A percentile compares a stretch with the other conserved stretches of the same genome.
These are phyloP conservation scores for Blera fallax DNA, from an alignment of 2,888 invertebrate species.

Conservation along the genomic window DNA sequence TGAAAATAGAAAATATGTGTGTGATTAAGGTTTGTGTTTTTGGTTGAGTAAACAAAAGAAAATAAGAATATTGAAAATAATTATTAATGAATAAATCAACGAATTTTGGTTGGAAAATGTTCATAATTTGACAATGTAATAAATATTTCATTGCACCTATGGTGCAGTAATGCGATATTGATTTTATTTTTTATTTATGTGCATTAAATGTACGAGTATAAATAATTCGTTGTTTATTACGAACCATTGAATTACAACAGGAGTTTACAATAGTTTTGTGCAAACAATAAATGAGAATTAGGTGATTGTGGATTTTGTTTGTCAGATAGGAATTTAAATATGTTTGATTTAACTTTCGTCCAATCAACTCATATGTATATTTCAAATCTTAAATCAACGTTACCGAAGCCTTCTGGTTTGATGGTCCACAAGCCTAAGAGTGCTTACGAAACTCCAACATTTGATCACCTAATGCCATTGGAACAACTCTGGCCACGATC, in stretches of 20 bases:
- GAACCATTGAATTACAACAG: background rate
- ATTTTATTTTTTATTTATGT: background rate
- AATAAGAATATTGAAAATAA: background rate
- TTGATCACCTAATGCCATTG: no score
- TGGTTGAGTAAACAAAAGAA: background rate
- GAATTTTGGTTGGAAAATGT: conserved; percentile 17
- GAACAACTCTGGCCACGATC: no score
- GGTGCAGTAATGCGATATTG: conserved; percentile 28
- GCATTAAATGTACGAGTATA: background rate
- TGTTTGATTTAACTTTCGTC: no score
- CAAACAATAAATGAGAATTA: background rate
- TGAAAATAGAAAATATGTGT: conserved; percentile 35
- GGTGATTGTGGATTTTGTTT: background rate
- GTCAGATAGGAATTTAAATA: background rate
- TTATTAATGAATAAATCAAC: conserved; percentile 35
- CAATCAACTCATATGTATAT: no score
- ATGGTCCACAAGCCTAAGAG: no score
- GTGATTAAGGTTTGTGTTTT: conserved; percentile 4
- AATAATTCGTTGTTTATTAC: background rate
- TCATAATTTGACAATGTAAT: conserved; percentile 49
- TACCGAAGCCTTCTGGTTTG: no score
- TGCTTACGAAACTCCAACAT: no score
- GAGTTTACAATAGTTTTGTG: background rate
- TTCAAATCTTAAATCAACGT: no score
- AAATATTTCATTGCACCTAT: conserved; percentile 39